These are phyloP conservation scores for Echinops telfairi DNA, from an alignment of 2,113 vertebrate genomes.

Conservation along the genomic window DNA sequence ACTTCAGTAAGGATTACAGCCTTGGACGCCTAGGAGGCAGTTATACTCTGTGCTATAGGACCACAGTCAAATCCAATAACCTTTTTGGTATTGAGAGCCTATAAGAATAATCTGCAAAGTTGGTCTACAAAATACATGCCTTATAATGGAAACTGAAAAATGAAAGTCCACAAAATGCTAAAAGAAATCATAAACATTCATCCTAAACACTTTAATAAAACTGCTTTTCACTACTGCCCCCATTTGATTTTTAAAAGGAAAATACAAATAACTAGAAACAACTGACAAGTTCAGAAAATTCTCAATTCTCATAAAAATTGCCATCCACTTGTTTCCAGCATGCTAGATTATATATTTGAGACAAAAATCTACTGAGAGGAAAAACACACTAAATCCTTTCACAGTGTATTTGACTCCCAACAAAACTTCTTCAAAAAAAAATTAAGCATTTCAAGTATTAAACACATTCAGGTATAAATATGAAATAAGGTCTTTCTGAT, in stretches of 20 bases:
- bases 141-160: constrained; percentile 60
- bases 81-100: constrained; percentile 15
- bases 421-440: constrained; percentile 68
- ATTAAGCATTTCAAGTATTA: constrained; percentile 70
- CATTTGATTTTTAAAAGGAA: background rate
- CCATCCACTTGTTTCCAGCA: constrained; percentile 12
- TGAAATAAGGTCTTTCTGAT: constrained; percentile 65
- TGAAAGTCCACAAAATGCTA: constrained; percentile 57
- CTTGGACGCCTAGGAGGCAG: background rate
- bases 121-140: constrained; percentile 46
- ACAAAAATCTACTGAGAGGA: constrained; percentile 70
- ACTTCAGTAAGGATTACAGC: background rate
- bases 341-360: constrained; percentile 25
- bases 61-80: background rate
- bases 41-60: background rate
- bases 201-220: constrained; percentile 62
- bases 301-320: constrained; percentile 61
- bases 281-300: constrained; percentile 63
- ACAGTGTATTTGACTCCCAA: constrained; percentile 59
- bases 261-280: constrained; percentile 41
- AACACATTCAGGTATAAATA: constrained; percentile 66
- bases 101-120: constrained; percentile 62
- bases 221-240: constrained; percentile 21
- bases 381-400: constrained; percentile 35
- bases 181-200: constrained; percentile 61